Conservation (phyloP, 2,888 invertebrate genomes). For the Sphaerophoria taeniata region DNA sequence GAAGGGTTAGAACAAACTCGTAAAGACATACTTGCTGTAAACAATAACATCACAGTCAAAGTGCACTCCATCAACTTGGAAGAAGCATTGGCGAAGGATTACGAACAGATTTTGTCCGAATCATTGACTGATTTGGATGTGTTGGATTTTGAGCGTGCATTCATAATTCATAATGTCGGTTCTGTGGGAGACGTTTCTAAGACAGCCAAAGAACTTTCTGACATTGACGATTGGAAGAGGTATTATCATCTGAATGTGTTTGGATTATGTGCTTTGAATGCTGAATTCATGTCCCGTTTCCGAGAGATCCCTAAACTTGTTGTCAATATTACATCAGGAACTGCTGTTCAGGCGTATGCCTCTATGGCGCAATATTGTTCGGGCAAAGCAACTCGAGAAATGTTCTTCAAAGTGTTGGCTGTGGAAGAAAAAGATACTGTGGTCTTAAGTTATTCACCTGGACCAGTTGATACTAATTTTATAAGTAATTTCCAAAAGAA, state of each 20-base stretch:
- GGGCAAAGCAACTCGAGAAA: constrained; percentile 94
- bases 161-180: constrained; percentile 95
- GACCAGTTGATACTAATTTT: constrained; percentile 97
- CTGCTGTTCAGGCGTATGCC: constrained; percentile 90
- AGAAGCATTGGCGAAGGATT: constrained; percentile 82
- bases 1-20: constrained; percentile 87
- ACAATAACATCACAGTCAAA: constrained; percentile 84
- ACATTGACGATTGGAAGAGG: constrained; percentile 85
- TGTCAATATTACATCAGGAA: constrained; percentile 93
- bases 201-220: constrained; percentile 86
- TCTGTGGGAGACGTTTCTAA: constrained; percentile 89
- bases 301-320: constrained; percentile 83
- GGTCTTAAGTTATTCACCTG: constrained; percentile 95
- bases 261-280: constrained; percentile 88
- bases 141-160: constrained; percentile 85
- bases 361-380: constrained; percentile 92
- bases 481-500: constrained; percentile 86
- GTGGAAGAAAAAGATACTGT: constrained; percentile 86
- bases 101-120: constrained; percentile 83
- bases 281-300: constrained; percentile 87
- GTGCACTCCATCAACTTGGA: constrained; percentile 86
- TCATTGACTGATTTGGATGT: constrained; percentile 75
- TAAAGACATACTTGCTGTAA: constrained; percentile 83
- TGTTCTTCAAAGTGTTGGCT: constrained; percentile 93
- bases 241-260: constrained; percentile 92